Conservation (phyloP, 2,797 vertebrate species). For the Helarctos malayanus region DNA sequence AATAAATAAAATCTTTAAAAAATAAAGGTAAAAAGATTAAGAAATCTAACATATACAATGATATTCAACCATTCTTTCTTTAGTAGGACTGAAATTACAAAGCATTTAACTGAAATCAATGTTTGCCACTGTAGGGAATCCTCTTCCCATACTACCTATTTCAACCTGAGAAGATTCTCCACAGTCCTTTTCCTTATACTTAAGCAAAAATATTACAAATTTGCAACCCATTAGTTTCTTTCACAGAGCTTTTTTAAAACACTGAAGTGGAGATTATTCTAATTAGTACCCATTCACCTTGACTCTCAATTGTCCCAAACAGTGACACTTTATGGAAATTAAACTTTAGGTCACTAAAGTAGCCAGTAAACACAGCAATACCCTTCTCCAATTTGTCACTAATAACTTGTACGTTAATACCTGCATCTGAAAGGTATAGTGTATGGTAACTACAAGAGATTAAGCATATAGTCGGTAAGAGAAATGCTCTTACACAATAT, state of each 20-base stretch:
- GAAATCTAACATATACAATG: neutral
- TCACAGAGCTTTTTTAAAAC: neutral
- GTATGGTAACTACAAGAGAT: constrained; percentile 55
- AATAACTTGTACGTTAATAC: constrained; percentile 38
- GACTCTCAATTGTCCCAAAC: constrained; percentile 13
- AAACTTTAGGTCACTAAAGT: constrained; percentile 55
- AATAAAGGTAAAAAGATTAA: constrained; percentile 26
- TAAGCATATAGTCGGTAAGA: neutral
- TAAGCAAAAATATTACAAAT: constrained; percentile 57
- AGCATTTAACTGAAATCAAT: constrained; percentile 54
- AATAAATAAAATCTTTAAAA: too few species aligned
- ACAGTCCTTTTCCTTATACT: constrained; percentile 38
- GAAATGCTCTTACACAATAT: constrained; percentile 19
- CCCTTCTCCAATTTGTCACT: constrained; percentile 25
- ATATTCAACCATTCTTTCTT: constrained; percentile 46
- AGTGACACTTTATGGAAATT: constrained; percentile 55
- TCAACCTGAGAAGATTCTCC: constrained; percentile 21
- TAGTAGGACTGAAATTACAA: constrained; percentile 51
- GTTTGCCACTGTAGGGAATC: constrained; percentile 8
- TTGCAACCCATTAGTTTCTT: constrained; percentile 49
- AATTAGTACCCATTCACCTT: neutral
- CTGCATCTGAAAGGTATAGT: constrained; percentile 31
- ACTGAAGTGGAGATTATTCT: constrained; percentile 10
- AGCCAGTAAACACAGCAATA: neutral
- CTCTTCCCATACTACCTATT: constrained; percentile 49